Base-by-base conservation (phyloP, 2,888 invertebrate genomes). In the Phasia obesa region DNA sequence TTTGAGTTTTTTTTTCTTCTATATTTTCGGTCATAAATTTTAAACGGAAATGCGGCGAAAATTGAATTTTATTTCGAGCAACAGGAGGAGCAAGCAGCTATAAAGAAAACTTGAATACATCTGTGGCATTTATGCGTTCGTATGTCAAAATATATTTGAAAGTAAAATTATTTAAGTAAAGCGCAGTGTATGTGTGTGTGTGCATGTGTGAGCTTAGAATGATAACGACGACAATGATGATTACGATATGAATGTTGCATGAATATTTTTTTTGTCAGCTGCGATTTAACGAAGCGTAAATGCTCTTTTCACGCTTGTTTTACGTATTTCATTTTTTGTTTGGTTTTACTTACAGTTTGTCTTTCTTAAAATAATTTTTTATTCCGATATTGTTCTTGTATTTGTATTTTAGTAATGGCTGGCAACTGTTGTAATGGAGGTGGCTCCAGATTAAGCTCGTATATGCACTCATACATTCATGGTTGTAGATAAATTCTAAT, bases 281-380 rank as follows among this genome's bases (percentile, higher is more conserved):
- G 17, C 53, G 83, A 83, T 73, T 83, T 83, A 83, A 83, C 83
- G 83, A 83, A 83, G 83, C 83, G 79, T 83, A 71, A 83, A 75
- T 83, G 83, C 79, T 83, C 83, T 79, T 83, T 83, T 83, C 83
- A 83, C 83, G 83, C 79, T 83, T 83, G 71, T 83, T 83, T 79
- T 83, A 79, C 83, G 70, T 79, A 73, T 83, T 83, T 75, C 74
- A 60, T 65, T 71, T 71, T 59, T 65, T 19, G 49, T 35, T 57
- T 49, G 53, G 53, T 38, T 70, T 59, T 23, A 21, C 42, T n/a
- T 49, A 21, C 51, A 67, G 59, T 60, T 60, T 53, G 23, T 57
- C 47, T 62, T 74, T 62, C 65, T 44, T 53, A n/a, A 19, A 59
- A 21, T 65, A 64, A 77, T 38, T 74, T 47, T 44, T 57, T 70